phyloP scores from a whole-genome alignment of 2,888 invertebrate genomes.

The Drosophila lacicola region DNA sequence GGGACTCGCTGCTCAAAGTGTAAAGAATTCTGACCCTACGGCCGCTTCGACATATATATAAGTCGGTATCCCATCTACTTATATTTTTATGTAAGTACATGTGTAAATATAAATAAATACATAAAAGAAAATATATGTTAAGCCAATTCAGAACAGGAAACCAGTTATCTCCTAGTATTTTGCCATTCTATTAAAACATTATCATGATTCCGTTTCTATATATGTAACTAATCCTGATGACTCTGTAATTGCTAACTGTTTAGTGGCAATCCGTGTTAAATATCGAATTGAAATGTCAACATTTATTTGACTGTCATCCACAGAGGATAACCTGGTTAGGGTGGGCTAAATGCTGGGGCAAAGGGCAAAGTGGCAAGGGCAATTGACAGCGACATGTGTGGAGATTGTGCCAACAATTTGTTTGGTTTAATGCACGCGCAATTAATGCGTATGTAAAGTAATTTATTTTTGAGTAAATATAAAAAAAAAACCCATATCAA shows the following conservation, averaged over 20 bases:
- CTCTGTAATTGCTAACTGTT: conserved; percentile 39
- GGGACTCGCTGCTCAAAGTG: no score
- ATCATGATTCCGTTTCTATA: neutral
- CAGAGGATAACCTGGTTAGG: conserved; percentile 11
- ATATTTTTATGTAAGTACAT: no score
- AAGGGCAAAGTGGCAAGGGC: neutral
- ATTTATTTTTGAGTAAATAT: conserved; percentile 50
- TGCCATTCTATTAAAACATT: neutral
- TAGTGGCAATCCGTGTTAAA: conserved; percentile 34
- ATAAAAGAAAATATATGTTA: no score
- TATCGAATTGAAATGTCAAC: conserved; percentile 60
- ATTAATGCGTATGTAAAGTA: conserved; percentile 51
- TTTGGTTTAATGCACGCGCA: conserved; percentile 32
- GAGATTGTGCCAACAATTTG: conserved; percentile 42
- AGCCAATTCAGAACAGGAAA: no score
- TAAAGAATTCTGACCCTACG: no score
- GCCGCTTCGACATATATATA: no score
- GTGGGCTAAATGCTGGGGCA: neutral
- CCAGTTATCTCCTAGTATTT: no score
- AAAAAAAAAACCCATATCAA: conserved; percentile 12
- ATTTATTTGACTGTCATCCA: conserved; percentile 52
- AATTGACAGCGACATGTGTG: conserved; percentile 42
- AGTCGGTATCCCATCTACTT: no score
- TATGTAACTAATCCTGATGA: conserved; percentile 1
- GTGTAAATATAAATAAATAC: no score